Percentiles rank a stretch among this genome's conserved stretches.
phyloP scores from a whole-genome alignment of 2,797 vertebrate species.

The Rhyacichthys aspro region DNA sequence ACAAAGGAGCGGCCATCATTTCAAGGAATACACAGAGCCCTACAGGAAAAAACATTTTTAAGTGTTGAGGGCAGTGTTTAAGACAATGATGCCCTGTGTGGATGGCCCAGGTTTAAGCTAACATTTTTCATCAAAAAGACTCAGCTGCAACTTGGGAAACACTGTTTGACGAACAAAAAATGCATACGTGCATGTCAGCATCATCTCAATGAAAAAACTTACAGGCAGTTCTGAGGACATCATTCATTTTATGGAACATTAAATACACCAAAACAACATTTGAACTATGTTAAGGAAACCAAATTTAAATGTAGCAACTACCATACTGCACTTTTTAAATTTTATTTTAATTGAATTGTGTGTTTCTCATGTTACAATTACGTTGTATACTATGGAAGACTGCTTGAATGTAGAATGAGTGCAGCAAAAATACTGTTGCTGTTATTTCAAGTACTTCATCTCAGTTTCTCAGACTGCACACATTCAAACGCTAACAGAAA shows the following conservation, averaged over 20 bases:
- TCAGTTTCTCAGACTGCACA: constrained; percentile 40
- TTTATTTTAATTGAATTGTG: constrained; percentile 42
- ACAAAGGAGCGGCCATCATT: constrained; percentile 93
- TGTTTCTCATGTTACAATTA: constrained; percentile 35
- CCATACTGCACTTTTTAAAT: constrained; percentile 74
- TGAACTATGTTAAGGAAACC: constrained; percentile 29
- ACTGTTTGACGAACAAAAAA: constrained; percentile 44
- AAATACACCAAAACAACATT: constrained; percentile 19
- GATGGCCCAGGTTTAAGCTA: constrained; percentile 65
- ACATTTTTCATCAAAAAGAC: constrained; percentile 40
- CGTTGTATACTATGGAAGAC: constrained; percentile 64
- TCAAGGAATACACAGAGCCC: constrained; percentile 89
- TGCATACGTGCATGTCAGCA: constrained; percentile 53
- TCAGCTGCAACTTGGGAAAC: constrained; percentile 45
- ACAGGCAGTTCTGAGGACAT: constrained; percentile 27
- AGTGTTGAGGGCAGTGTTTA: constrained; percentile 19
- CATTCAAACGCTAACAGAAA: constrained; percentile 16
- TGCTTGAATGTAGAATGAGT: constrained; percentile 81
- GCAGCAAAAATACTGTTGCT: constrained; percentile 48
- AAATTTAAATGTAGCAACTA: constrained; percentile 77
- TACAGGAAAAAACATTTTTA: constrained; percentile 82
- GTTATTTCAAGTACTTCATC: constrained; percentile 55
- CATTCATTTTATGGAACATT: constrained; percentile 9
- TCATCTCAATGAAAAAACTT: constrained; percentile 27
- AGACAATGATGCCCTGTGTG: constrained; percentile 53